Evolutionary conservation across 2,797 vertebrate species (phyloP).

Genomic region (Schizopygopsis malacanthus): DNA sequence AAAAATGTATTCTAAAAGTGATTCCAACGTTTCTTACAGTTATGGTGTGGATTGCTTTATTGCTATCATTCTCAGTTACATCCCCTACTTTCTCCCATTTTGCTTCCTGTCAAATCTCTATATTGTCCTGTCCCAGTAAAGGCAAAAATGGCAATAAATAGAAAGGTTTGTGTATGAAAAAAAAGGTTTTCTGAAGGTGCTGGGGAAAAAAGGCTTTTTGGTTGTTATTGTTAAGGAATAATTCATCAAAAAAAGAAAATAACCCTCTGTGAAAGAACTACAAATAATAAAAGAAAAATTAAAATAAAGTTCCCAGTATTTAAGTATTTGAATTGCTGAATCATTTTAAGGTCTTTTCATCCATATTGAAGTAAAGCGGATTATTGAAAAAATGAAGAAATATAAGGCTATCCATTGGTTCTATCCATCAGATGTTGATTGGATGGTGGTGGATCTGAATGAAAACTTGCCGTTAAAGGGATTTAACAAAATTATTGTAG

Average conservation of each 20-base stretch:
- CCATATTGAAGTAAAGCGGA: background rate
- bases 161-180: too few relatives aligned
- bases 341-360: background rate
- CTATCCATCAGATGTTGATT: background rate
- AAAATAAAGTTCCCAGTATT: background rate
- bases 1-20: too few relatives aligned
- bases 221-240: background rate
- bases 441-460: background rate
- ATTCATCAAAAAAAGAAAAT: background rate
- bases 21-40: too few relatives aligned
- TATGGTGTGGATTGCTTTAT: too few relatives aligned
- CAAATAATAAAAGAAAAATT: background rate
- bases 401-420: background rate
- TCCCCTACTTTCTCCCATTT: background rate
- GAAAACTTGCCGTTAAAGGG: background rate
- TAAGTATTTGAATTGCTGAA: background rate
- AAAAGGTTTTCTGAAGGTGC: background rate
- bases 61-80: background rate
- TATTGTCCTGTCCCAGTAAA: background rate
- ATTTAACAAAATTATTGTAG: background rate
- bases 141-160: too few relatives aligned
- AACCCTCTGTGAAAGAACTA: background rate
- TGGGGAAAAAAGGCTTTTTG: background rate
- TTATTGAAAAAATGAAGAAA: background rate
- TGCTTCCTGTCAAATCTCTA: background rate